Conservation (phyloP, 2,888 invertebrate species). For the Graphium colonna region DNA sequence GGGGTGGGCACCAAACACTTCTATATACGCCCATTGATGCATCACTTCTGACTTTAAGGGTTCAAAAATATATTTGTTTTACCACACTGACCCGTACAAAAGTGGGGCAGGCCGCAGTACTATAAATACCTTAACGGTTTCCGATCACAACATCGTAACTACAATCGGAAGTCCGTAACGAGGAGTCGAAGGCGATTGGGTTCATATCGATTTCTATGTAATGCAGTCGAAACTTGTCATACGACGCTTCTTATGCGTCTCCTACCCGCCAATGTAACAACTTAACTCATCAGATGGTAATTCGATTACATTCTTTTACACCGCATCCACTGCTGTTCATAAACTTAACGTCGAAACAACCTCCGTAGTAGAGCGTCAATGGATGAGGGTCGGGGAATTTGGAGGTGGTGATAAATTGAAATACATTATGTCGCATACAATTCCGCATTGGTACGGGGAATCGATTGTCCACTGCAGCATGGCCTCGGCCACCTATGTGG, state of each 20-base stretch:
- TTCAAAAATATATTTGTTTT: too few relatives aligned
- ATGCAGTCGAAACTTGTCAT: slow-evolving; percentile 44
- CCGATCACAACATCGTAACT: slow-evolving; percentile 9
- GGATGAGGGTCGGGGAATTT: slow-evolving; percentile 35
- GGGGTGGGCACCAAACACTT: too few relatives aligned
- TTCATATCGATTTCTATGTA: slow-evolving; percentile 37
- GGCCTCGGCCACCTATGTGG: slow-evolving; percentile 67
- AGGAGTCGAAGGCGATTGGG: slow-evolving; percentile 35
- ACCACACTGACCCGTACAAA: neutral
- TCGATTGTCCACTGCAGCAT: slow-evolving; percentile 73
- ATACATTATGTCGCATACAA: slow-evolving; percentile 65
- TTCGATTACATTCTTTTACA: slow-evolving; percentile 30
- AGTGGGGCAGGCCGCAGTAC: neutral
- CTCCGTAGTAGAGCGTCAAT: slow-evolving; percentile 32
- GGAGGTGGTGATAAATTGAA: slow-evolving; percentile 50
- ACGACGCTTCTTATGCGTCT: slow-evolving; percentile 40
- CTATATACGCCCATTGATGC: too few relatives aligned
- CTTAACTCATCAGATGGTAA: slow-evolving; percentile 29
- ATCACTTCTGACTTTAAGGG: too few relatives aligned
- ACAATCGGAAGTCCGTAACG: slow-evolving; percentile 44
- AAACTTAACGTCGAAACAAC: neutral
- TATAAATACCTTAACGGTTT: slow-evolving; percentile 1
- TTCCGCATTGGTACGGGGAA: slow-evolving; percentile 70
- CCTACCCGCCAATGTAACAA: slow-evolving; percentile 42
- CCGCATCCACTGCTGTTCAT: slow-evolving; percentile 9